A percentile compares a stretch with the other conserved stretches of the same genome.
Evolutionary conservation across 1,140 invertebrate genomes (phyloP).

Genomic region (Heliconius himera): DNA sequence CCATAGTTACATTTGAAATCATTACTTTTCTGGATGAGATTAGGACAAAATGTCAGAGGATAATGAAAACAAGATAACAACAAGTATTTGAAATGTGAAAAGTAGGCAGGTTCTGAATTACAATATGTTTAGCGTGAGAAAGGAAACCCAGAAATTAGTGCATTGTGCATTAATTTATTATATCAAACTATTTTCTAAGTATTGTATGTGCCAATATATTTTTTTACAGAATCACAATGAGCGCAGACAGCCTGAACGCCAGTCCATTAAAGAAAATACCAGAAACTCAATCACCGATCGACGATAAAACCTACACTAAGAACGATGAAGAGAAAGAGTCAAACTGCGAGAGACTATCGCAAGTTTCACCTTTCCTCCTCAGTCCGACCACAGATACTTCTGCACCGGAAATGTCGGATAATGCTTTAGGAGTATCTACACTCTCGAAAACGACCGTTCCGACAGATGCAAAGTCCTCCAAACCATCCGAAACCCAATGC

Average conservation of each 20-base stretch:
- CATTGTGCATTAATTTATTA: no score
- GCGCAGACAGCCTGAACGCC: slow-evolving; percentile 76
- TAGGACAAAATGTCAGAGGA: no score
- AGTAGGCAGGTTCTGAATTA: no score
- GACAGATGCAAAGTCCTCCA: slow-evolving; percentile 73
- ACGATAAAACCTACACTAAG: slow-evolving; percentile 66
- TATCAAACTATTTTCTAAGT: no score
- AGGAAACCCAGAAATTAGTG: no score
- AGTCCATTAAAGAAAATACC: slow-evolving; percentile 57
- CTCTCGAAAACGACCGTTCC: slow-evolving; percentile 72
- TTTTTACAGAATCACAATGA: slow-evolving; percentile 73
- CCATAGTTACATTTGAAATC: no score
- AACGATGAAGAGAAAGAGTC: slow-evolving; percentile 64
- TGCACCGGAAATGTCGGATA: slow-evolving; percentile 61
- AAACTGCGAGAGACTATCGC: slow-evolving; percentile 68
- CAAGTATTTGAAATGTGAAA: no score
- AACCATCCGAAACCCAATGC: slow-evolving; percentile 74
- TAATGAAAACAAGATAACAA: no score
- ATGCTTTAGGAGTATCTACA: slow-evolving; percentile 66
- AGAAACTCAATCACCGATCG: slow-evolving; percentile 49
- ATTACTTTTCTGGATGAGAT: no score
- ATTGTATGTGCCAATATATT: slow-evolving; percentile 12
- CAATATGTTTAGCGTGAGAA: no score
- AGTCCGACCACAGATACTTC: slow-evolving; percentile 74
- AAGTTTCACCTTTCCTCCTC: slow-evolving; percentile 70